Conservation (phyloP, 2,888 invertebrate species). For the Galerucella nymphaeae region DNA sequence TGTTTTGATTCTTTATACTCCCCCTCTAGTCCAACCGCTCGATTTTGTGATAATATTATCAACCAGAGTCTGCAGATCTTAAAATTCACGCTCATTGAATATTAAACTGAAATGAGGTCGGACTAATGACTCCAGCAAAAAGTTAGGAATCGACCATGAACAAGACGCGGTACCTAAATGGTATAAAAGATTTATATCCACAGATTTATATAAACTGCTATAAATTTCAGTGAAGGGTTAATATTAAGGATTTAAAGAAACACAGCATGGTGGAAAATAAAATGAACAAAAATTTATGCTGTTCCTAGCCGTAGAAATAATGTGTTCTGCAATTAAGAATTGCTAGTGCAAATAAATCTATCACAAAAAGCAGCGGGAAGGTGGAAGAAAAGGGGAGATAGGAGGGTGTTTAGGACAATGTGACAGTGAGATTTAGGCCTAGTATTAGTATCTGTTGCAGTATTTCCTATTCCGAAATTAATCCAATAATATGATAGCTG, state of each 20-base stretch:
- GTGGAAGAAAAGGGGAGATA: too few species aligned
- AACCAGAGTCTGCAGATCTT: background rate
- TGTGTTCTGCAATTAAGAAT: too few species aligned
- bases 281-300: too few species aligned
- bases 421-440: too few species aligned
- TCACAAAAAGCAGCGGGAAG: too few species aligned
- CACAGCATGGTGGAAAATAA: background rate
- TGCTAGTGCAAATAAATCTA: too few species aligned
- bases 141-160: background rate
- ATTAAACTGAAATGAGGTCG: slow-evolving; percentile 3
- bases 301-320: too few species aligned
- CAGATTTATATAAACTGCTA: background rate
- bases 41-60: background rate
- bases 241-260: background rate
- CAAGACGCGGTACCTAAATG: background rate
- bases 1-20: background rate
- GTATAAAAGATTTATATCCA: background rate
- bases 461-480: too few species aligned
- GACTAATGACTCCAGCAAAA: background rate
- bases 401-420: too few species aligned
- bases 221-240: background rate
- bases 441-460: too few species aligned
- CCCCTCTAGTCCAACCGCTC: background rate
- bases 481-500: too few species aligned
- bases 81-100: background rate